Percentiles rank a stretch among this genome's conserved stretches.
Evolutionary conservation across 1,140 invertebrate species (phyloP).

Genomic region (Pomacea maculata): DNA sequence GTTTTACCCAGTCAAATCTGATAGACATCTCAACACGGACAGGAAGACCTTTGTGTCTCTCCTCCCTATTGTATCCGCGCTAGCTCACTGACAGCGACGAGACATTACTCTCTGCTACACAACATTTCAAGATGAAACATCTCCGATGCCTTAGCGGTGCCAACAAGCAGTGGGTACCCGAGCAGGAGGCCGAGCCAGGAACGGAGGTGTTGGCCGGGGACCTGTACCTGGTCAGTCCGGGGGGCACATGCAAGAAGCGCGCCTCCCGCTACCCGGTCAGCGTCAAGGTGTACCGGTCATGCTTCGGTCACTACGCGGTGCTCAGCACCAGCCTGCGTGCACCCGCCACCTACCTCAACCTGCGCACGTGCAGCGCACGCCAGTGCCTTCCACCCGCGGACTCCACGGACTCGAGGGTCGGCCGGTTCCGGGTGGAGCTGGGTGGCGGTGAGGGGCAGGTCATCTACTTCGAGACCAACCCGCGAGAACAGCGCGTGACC

Average conservation of each 20-base stretch:
- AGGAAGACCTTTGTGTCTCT: too few relatives aligned
- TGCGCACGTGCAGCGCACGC: constrained; percentile 21
- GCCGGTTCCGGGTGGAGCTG: constrained; percentile 13
- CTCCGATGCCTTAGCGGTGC: not conserved
- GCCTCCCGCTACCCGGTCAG: constrained; percentile 14
- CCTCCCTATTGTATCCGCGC: too few relatives aligned
- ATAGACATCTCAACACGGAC: too few relatives aligned
- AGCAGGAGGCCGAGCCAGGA: constrained; percentile 7
- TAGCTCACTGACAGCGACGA: too few relatives aligned
- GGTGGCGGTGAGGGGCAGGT: constrained; percentile 18
- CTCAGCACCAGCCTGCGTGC: constrained; percentile 6
- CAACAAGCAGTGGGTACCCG: constrained; percentile 3
- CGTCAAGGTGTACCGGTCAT: constrained; percentile 23
- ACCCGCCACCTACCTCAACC: constrained; percentile 21
- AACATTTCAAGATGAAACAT: constrained; percentile 3
- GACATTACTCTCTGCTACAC: too few relatives aligned
- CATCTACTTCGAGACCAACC: constrained; percentile 17
- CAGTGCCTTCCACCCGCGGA: not conserved
- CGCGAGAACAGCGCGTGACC: not conserved
- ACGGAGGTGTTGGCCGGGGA: constrained; percentile 19
- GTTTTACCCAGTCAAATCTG: too few relatives aligned
- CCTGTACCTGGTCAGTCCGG: constrained; percentile 17
- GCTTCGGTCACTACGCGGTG: constrained; percentile 18
- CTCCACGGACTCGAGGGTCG: not conserved
- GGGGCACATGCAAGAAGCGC: not conserved